Percentiles rank a stretch among this genome's conserved stretches.
Conservation (phyloP, 2,113 vertebrate species). For the Rhynchomys soricoides region DNA sequence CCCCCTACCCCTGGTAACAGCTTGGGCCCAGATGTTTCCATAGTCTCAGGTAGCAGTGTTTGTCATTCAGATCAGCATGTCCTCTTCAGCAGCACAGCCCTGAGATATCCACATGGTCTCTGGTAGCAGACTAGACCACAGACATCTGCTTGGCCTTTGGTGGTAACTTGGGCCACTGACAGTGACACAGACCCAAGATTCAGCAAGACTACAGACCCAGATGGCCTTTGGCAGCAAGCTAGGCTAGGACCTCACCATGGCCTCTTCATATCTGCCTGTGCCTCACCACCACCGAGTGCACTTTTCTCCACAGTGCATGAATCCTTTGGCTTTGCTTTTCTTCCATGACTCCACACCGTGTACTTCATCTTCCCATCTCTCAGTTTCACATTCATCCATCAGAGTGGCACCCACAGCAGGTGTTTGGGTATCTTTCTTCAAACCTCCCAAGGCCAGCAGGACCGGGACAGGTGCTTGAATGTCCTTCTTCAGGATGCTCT, state of each 20-base stretch:
- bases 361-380: not conserved
- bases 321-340: not conserved
- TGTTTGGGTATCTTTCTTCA: not conserved
- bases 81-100: not conserved
- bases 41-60: not conserved
- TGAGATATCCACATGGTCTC: not conserved
- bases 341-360: not conserved
- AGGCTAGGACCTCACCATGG: not conserved
- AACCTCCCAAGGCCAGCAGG: not conserved
- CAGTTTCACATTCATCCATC: not conserved
- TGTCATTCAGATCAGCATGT: not conserved
- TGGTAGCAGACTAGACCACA: not conserved
- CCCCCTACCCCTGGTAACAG: not conserved
- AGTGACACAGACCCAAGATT: not conserved
- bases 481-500: not conserved
- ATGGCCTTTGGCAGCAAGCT: not conserved
- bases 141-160: not conserved
- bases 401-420: not conserved
- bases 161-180: not conserved
- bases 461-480: not conserved
- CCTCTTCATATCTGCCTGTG: not conserved
- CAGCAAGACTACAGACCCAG: not conserved
- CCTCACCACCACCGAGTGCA: not conserved
- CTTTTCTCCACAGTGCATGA: not conserved
- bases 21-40: not conserved